phyloP scores from a whole-genome alignment of 2,113 vertebrate species.

The Alouatta palliata region DNA sequence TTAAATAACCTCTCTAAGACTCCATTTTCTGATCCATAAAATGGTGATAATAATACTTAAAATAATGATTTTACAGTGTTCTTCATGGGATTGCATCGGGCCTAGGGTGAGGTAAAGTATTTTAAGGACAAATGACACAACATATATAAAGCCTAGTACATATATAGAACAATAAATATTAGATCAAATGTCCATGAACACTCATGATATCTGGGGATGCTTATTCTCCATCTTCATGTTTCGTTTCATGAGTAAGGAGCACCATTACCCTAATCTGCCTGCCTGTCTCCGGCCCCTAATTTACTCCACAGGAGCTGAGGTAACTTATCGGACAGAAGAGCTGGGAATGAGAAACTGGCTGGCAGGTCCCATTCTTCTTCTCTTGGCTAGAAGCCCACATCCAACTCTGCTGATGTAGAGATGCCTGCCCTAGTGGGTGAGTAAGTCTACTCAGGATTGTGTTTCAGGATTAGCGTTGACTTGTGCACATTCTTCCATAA shows the following conservation, averaged over 20 bases:
- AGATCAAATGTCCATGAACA: neutral
- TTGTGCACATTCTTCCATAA: neutral
- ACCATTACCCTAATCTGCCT: neutral
- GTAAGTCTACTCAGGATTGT: neutral
- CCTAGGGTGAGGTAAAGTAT: neutral
- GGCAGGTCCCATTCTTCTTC: neutral
- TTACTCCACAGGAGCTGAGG: neutral
- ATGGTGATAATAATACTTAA: neutral
- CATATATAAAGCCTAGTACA: neutral
- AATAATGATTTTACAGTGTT: neutral
- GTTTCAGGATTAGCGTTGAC: neutral
- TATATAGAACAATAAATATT: neutral
- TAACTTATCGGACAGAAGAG: neutral
- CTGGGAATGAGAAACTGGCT: neutral
- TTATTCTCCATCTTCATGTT: neutral
- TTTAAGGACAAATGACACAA: neutral
- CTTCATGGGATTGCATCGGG: neutral
- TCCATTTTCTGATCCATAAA: neutral
- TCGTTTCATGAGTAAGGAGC: neutral
- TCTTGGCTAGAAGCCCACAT: neutral
- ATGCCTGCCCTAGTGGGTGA: neutral
- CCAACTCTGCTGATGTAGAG: neutral
- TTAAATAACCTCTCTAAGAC: neutral
- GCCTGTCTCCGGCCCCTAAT: neutral
- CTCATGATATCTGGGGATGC: neutral